Conservation (phyloP, 2,888 invertebrate genomes). For the Drosophila recens region DNA sequence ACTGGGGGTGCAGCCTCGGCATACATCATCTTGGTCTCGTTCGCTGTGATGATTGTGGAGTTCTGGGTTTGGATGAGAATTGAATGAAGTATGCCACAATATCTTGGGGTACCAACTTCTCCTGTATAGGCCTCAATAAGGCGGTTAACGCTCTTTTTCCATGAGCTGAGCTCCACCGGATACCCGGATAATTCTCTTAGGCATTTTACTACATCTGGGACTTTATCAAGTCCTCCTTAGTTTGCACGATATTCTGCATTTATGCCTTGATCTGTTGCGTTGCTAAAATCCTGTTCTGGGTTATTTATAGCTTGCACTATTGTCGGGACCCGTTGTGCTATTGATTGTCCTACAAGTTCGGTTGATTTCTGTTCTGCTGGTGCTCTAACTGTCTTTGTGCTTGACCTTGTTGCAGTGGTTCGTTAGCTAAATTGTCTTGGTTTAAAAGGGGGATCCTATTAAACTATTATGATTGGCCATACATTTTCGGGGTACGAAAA, state of each 20-base stretch:
- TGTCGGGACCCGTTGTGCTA: background rate
- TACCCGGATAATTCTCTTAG: background rate
- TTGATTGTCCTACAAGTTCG: background rate
- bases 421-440: too few species aligned
- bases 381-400: background rate
- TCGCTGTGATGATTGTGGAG: too few species aligned
- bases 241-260: background rate
- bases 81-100: too few species aligned
- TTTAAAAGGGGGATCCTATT: too few species aligned
- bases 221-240: background rate
- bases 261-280: background rate
- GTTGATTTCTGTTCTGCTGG: background rate
- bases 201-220: background rate
- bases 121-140: too few species aligned
- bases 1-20: too few species aligned
- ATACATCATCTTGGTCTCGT: too few species aligned
- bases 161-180: background rate
- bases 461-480: too few species aligned
- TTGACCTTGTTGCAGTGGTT: background rate
- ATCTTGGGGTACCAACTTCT: too few species aligned
- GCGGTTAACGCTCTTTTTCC: constrained; percentile 1
- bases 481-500: too few species aligned
- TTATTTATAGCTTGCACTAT: background rate
- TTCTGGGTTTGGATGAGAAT: too few species aligned
- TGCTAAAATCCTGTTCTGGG: background rate